Percentiles rank a stretch among this genome's conserved stretches.
These are phyloP conservation scores for Decapterus maruadsi DNA, from an alignment of 2,797 vertebrate genomes.

Conservation along the genomic window DNA sequence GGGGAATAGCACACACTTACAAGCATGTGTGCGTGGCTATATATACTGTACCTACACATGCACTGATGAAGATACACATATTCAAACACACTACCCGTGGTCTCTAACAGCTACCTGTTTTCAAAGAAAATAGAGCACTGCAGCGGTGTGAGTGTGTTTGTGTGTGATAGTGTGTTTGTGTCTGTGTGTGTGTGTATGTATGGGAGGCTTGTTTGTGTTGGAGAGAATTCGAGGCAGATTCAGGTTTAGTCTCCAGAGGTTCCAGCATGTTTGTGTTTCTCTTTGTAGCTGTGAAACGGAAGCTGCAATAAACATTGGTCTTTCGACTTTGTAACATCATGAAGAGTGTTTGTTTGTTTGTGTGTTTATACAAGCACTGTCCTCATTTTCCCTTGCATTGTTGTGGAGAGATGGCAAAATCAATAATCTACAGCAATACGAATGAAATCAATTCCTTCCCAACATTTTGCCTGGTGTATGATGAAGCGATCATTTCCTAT, in stretches of 20 bases:
- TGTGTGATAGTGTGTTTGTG: constrained; percentile 23
- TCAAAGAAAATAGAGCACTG: constrained; percentile 76
- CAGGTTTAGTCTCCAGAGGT: constrained; percentile 82
- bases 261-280: constrained; percentile 77
- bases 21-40: constrained; percentile 39
- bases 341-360: constrained; percentile 67
- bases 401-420: constrained; percentile 58
- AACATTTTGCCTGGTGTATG: constrained; percentile 6
- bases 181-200: constrained; percentile 11
- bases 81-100: constrained; percentile 37
- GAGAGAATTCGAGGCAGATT: constrained; percentile 81
- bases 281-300: constrained; percentile 75
- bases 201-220: constrained; percentile 62
- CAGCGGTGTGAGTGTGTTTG: constrained; percentile 43
- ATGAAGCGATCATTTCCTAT: constrained; percentile 15
- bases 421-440: constrained; percentile 50
- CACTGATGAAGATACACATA: constrained; percentile 31
- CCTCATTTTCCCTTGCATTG: constrained; percentile 58
- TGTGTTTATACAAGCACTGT: constrained; percentile 58
- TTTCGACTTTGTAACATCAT: constrained; percentile 72
- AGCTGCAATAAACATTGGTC: constrained; percentile 73
- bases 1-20: constrained; percentile 62
- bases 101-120: constrained; percentile 62
- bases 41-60: constrained; percentile 55
- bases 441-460: constrained; percentile 50